A percentile compares a stretch with the other conserved stretches of the same genome.
Evolutionary conservation across 2,888 invertebrate species (phyloP).

Genomic region (Amiota minor): DNA sequence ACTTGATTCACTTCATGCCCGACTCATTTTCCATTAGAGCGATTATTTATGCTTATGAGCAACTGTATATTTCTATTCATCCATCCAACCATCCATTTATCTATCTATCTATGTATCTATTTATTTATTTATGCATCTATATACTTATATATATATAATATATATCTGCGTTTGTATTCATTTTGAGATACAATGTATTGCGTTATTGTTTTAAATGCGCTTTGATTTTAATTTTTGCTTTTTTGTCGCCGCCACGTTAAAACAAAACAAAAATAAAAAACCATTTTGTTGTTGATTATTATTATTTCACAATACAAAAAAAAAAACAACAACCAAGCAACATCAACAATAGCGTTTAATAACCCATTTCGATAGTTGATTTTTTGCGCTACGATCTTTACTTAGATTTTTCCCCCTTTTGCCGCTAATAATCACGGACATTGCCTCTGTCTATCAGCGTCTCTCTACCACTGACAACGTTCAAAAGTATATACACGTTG

Average conservation of each 20-base stretch:
- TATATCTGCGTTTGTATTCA: conserved; percentile 36
- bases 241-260: neutral
- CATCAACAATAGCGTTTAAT: no score
- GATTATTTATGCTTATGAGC: conserved; percentile 66
- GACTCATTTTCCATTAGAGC: conserved; percentile 59
- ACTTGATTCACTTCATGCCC: conserved; percentile 7
- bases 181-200: conserved; percentile 16
- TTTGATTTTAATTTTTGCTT: conserved; percentile 11
- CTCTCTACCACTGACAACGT: neutral
- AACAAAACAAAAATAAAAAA: neutral
- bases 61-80: conserved; percentile 54
- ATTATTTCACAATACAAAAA: neutral
- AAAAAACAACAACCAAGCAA: no score
- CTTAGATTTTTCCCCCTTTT: neutral
- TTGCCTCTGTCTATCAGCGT: neutral
- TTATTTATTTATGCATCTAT: neutral
- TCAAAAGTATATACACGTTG: neutral
- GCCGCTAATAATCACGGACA: neutral
- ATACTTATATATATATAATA: neutral
- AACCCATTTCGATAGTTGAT: no score
- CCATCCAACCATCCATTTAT: conserved; percentile 1
- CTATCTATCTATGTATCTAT: conserved; percentile 5
- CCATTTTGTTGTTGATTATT: neutral
- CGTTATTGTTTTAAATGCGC: conserved; percentile 23
- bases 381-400: neutral